Percentiles rank a stretch among this genome's conserved stretches.
phyloP scores from a whole-genome alignment of 2,888 invertebrate species.

The Apantesis nais region DNA sequence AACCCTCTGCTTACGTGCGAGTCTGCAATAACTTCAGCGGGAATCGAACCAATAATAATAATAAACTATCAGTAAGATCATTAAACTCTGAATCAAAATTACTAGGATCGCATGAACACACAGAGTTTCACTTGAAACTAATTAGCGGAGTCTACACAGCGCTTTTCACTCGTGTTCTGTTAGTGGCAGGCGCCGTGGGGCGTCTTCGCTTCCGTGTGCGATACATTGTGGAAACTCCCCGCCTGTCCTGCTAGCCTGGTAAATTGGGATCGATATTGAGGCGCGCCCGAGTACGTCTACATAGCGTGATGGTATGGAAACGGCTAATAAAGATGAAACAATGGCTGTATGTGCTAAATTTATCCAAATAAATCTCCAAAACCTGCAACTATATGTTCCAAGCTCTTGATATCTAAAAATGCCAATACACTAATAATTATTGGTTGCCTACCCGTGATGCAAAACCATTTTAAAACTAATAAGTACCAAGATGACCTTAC shows the following conservation, averaged over 20 bases:
- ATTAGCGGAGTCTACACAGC: conserved; percentile 50
- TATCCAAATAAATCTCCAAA: background rate
- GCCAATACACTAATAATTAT: background rate
- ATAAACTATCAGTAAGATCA: conserved; percentile 44
- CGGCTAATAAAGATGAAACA: conserved; percentile 19
- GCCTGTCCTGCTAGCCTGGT: conserved; percentile 59
- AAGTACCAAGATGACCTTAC: background rate
- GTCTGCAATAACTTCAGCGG: conserved; percentile 17
- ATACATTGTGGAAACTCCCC: conserved; percentile 56
- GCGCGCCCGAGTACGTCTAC: conserved; percentile 45
- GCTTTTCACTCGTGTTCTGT: conserved; percentile 55
- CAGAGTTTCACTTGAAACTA: conserved; percentile 60
- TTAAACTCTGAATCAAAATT: conserved; percentile 51
- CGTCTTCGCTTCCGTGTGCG: conserved; percentile 55
- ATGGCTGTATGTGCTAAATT: conserved; percentile 8
- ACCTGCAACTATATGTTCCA: background rate
- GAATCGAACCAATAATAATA: conserved; percentile 41
- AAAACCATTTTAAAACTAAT: background rate
- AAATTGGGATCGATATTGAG: conserved; percentile 54
- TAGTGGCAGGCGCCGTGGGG: conserved; percentile 69
- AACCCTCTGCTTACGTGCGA: conserved; percentile 21
- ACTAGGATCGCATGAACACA: conserved; percentile 72
- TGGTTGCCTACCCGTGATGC: background rate
- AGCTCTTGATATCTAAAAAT: background rate
- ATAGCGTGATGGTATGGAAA: conserved; percentile 45